Evolutionary conservation across 1,140 invertebrate species (phyloP).

Genomic region (Eciton burchellii): DNA sequence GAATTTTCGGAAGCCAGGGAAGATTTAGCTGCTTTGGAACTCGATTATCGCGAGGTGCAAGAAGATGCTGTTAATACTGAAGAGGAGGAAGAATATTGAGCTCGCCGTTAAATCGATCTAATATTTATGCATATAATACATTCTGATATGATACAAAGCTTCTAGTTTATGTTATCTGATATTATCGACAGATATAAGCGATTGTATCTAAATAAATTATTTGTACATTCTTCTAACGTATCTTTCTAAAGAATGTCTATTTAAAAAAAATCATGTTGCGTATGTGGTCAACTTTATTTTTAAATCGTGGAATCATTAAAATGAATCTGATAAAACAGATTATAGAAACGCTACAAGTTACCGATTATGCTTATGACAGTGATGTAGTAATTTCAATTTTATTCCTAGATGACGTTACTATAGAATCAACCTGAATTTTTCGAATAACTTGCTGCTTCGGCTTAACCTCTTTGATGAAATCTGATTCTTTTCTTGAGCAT

Average conservation of each 20-base stretch:
- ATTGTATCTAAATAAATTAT: slow-evolving; percentile 47
- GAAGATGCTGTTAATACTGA: slow-evolving; percentile 75
- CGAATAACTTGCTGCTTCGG: too few relatives aligned
- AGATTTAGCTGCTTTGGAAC: slow-evolving; percentile 91
- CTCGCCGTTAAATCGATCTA: background rate
- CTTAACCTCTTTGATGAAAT: too few relatives aligned
- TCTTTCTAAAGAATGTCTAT: background rate
- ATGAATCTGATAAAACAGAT: too few relatives aligned
- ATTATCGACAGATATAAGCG: background rate
- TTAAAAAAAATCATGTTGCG: background rate
- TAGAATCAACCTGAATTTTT: too few relatives aligned
- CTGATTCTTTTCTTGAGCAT: too few relatives aligned
- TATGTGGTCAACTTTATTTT: too few relatives aligned
- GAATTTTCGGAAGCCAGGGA: slow-evolving; percentile 92
- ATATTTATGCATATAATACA: slow-evolving; percentile 33
- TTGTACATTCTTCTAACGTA: slow-evolving; percentile 49
- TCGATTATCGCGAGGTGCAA: slow-evolving; percentile 89
- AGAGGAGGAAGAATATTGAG: slow-evolving; percentile 75
- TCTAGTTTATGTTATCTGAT: slow-evolving; percentile 16
- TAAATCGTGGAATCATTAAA: too few relatives aligned
- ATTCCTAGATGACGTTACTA: too few relatives aligned
- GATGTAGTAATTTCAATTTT: too few relatives aligned
- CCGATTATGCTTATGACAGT: too few relatives aligned
- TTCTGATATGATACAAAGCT: background rate
- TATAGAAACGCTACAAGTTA: too few relatives aligned